A percentile compares a stretch with the other conserved stretches of the same genome.
Evolutionary conservation across 2,797 vertebrate genomes (phyloP).

Genomic region (Florisuga fusca): DNA sequence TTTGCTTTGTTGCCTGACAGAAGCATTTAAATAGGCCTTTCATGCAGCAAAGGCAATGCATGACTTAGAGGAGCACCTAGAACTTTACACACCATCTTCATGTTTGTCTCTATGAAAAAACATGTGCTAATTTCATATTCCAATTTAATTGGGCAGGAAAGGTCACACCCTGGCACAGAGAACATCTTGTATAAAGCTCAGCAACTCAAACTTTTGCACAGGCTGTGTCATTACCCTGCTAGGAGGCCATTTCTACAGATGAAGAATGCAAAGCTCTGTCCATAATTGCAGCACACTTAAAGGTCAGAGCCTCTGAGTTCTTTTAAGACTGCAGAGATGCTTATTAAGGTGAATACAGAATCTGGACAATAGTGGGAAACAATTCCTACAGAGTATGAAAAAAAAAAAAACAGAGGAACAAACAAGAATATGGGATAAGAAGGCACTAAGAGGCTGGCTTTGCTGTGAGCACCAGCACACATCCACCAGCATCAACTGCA

Average conservation of each 20-base stretch:
- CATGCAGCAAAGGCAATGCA: background rate
- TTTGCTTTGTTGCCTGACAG: conserved; percentile 33
- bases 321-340: conserved; percentile 33
- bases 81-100: background rate
- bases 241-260: conserved; percentile 69
- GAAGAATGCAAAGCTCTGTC: conserved; percentile 69
- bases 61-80: background rate
- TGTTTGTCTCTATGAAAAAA: conserved; percentile 34
- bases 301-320: conserved; percentile 76
- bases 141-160: conserved; percentile 74
- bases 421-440: background rate
- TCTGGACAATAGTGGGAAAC: conserved; percentile 12
- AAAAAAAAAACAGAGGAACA: conserved; percentile 6
- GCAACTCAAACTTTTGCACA: background rate
- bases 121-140: conserved; percentile 34
- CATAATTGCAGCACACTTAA: conserved; percentile 75
- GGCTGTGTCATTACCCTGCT: conserved; percentile 69
- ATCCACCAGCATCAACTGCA: background rate
- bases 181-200: conserved; percentile 20
- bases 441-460: background rate
- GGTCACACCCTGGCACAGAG: conserved; percentile 38
- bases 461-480: background rate
- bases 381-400: background rate
- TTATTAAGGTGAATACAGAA: conserved; percentile 47
- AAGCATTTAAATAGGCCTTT: conserved; percentile 14